A percentile compares a stretch with the other conserved stretches of the same genome.
phyloP scores from a whole-genome alignment of 1,140 invertebrate species.

The Drosophila pectinifera region DNA sequence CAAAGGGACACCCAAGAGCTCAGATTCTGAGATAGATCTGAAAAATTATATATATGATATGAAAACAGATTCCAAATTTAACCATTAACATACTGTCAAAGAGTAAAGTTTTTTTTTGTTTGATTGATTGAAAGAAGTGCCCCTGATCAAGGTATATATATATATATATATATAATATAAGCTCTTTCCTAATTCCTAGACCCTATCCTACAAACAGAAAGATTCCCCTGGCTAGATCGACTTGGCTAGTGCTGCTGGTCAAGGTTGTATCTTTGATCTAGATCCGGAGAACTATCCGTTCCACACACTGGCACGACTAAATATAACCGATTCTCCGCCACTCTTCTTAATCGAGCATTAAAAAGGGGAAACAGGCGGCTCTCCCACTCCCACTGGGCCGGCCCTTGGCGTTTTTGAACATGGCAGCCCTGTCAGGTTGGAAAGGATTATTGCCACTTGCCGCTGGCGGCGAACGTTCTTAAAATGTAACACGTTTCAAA shows the following conservation, averaged over 20 bases:
- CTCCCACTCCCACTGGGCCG: conserved; percentile 60
- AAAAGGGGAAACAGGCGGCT: background rate
- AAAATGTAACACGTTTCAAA: conserved; percentile 83
- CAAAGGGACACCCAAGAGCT: no score
- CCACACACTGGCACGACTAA: background rate
- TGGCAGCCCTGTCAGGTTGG: conserved; percentile 78
- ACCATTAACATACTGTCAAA: no score
- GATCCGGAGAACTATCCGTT: background rate
- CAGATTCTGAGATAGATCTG: no score
- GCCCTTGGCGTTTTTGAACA: conserved; percentile 48
- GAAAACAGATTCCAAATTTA: no score
- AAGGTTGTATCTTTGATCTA: background rate
- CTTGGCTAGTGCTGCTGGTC: background rate
- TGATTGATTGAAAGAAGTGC: background rate
- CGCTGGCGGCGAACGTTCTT: conserved; percentile 80
- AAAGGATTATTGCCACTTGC: conserved; percentile 83
- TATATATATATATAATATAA: no score
- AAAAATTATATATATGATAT: no score
- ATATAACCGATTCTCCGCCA: conserved; percentile 1
- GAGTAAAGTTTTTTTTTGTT: no score
- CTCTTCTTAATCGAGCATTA: background rate
- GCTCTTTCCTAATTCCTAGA: background rate
- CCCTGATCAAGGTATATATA: no score
- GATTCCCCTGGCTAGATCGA: no score
- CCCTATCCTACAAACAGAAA: background rate